Percentiles rank a stretch among this genome's conserved stretches.
Conservation (phyloP, 2,797 vertebrate genomes). For the Vespertilio murinus region DNA sequence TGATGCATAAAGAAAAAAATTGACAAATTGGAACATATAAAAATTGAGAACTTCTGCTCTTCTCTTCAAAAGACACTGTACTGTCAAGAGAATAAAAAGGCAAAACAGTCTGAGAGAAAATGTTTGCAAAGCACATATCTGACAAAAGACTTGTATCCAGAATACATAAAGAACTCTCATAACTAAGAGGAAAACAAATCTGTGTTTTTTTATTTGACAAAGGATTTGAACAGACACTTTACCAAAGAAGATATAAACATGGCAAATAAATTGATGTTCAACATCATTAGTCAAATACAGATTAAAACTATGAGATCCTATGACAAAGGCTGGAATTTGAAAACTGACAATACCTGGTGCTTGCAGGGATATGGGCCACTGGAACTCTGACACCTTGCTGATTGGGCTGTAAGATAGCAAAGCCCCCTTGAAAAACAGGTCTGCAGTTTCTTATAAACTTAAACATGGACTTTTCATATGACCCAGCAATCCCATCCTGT, state of each 20-base stretch:
- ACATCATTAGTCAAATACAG: slow-evolving; percentile 1
- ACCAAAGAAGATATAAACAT: slow-evolving; percentile 1
- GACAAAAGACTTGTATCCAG: background rate
- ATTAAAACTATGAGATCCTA: background rate
- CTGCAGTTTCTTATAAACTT: background rate
- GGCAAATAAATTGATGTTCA: background rate
- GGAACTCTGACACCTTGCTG: background rate
- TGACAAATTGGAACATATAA: background rate
- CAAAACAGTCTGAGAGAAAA: background rate
- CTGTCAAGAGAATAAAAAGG: background rate
- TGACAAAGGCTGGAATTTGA: background rate
- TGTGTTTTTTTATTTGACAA: background rate
- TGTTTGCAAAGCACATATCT: background rate
- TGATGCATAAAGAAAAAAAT: background rate
- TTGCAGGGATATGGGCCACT: background rate
- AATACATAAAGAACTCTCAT: background rate
- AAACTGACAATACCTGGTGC: background rate
- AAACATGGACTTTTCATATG: background rate
- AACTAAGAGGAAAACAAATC: background rate
- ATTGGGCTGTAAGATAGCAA: background rate
- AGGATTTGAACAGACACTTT: background rate
- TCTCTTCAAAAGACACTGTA: background rate
- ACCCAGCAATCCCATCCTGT: background rate
- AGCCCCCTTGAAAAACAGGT: background rate
- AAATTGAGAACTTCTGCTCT: background rate